Evolutionary conservation across 2,797 vertebrate species (phyloP).

Genomic region (Pangasius macronema): DNA sequence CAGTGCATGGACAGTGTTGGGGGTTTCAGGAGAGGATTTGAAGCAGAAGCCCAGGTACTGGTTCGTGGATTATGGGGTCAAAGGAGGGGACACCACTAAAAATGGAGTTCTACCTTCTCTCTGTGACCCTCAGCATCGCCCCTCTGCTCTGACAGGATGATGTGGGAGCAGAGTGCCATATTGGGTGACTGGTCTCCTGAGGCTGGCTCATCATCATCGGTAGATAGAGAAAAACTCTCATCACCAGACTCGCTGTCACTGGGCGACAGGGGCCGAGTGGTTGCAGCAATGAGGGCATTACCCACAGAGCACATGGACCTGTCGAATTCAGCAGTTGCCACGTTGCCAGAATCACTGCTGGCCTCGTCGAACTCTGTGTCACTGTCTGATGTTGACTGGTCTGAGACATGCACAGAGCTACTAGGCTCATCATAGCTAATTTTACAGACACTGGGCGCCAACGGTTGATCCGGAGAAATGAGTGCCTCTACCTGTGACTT

Average conservation of each 20-base stretch:
- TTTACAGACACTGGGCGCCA: constrained; percentile 29
- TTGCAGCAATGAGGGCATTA: constrained; percentile 49
- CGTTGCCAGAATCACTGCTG: constrained; percentile 42
- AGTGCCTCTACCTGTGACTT: constrained; percentile 68
- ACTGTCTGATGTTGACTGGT: constrained; percentile 42
- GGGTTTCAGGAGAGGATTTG: not conserved
- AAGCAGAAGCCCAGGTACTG: constrained; percentile 8
- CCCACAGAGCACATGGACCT: constrained; percentile 35
- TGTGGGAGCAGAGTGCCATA: constrained; percentile 48
- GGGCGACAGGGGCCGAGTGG: constrained; percentile 59
- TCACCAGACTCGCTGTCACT: constrained; percentile 62
- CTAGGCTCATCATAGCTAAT: constrained; percentile 5
- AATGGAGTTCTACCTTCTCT: constrained; percentile 72
- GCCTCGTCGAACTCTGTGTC: constrained; percentile 42
- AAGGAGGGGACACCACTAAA: constrained; percentile 77
- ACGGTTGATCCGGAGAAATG: constrained; percentile 44
- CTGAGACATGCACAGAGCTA: constrained; percentile 32
- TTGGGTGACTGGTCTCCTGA: constrained; percentile 65
- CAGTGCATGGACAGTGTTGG: not conserved
- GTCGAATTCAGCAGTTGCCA: constrained; percentile 31
- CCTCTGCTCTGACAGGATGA: constrained; percentile 57
- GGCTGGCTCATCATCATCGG: constrained; percentile 69
- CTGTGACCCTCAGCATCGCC: constrained; percentile 64
- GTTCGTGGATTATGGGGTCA: not conserved
- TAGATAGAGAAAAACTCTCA: constrained; percentile 68